These are phyloP conservation scores for Calonectris borealis DNA, from an alignment of 2,113 vertebrate genomes.

Conservation along the genomic window DNA sequence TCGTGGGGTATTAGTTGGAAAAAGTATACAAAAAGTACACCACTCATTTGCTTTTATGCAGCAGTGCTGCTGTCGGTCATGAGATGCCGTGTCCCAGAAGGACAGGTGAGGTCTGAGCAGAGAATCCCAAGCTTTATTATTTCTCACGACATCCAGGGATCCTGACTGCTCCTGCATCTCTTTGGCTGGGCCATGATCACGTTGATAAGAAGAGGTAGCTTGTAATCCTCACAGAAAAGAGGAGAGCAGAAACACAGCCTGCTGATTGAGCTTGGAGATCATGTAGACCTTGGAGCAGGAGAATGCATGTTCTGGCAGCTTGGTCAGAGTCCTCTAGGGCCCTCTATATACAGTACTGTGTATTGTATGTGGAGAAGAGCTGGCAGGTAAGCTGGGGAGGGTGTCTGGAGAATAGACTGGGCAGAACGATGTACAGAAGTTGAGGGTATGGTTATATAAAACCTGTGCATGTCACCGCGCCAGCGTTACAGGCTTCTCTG, in stretches of 20 bases:
- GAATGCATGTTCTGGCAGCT: background rate
- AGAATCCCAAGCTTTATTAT: background rate
- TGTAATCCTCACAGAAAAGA: background rate
- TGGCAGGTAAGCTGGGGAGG: background rate
- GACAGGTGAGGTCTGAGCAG: background rate
- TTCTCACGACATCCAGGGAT: background rate
- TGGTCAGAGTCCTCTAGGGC: background rate
- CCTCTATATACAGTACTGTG: accelerated
- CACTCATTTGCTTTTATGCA: background rate
- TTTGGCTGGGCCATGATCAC: background rate
- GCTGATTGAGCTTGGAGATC: background rate
- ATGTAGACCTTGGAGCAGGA: background rate
- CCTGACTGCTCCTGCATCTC: background rate
- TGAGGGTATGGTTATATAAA: background rate
- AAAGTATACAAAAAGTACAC: background rate
- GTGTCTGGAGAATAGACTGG: background rate
- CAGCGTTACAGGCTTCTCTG: accelerated
- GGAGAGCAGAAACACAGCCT: background rate
- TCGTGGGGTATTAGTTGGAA: background rate
- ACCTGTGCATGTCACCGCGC: accelerated
- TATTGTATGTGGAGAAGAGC: background rate
- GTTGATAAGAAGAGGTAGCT: background rate
- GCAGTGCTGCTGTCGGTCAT: background rate
- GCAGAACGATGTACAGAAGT: background rate
- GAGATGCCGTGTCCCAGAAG: background rate